Percentiles rank a stretch among this genome's conserved stretches.
Evolutionary conservation across 2,797 vertebrate genomes (phyloP).

Genomic region (Lepus oiostolus): DNA sequence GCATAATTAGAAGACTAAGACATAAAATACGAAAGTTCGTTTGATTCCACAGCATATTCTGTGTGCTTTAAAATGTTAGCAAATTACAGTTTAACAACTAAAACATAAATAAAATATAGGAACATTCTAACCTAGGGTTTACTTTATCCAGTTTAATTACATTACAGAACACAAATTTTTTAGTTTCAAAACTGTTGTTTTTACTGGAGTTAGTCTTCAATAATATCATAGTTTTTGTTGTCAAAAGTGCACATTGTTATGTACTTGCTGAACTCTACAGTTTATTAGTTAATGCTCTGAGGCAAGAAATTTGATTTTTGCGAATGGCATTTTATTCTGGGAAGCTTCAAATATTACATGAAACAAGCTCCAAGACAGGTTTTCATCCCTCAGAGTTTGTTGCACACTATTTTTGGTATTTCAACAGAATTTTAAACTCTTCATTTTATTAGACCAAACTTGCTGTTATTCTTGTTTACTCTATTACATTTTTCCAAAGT

Average conservation of each 20-base stretch:
- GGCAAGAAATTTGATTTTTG: constrained; percentile 70
- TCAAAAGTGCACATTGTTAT: background rate
- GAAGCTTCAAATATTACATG: constrained; percentile 42
- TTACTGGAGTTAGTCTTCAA: constrained; percentile 37
- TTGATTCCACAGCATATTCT: constrained; percentile 39
- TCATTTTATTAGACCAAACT: background rate
- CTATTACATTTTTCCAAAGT: constrained; percentile 52
- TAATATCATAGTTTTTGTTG: background rate
- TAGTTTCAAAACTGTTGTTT: constrained; percentile 65
- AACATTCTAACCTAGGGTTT: constrained; percentile 38
- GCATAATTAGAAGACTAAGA: constrained; percentile 58
- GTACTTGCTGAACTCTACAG: constrained; percentile 52
- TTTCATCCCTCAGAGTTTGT: background rate
- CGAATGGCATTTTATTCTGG: constrained; percentile 68
- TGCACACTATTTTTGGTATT: constrained; percentile 15
- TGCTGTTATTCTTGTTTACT: constrained; percentile 54
- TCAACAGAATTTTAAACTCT: constrained; percentile 53
- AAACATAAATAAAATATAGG: constrained; percentile 10
- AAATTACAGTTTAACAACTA: constrained; percentile 54
- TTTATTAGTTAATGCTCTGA: constrained; percentile 65
- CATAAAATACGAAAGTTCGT: constrained; percentile 71
- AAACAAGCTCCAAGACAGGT: constrained; percentile 3
- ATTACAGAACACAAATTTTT: constrained; percentile 49
- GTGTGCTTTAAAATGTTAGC: constrained; percentile 42
- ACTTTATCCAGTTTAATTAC: constrained; percentile 34